Conservation (phyloP, 2,888 invertebrate species). For the Phania funesta region DNA sequence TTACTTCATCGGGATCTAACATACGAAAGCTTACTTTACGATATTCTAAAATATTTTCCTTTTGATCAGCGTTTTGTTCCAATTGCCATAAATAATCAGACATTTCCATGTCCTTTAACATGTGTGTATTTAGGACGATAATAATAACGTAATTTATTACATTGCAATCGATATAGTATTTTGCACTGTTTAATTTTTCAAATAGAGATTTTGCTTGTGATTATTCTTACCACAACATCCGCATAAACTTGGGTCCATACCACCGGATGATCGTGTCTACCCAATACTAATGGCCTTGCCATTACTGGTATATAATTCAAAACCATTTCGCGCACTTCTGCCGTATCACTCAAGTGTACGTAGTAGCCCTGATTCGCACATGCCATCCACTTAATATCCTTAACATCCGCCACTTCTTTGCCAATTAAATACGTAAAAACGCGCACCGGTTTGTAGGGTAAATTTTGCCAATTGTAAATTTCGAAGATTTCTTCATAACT, state of each 20-base stretch:
- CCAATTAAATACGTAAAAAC: conserved; percentile 99
- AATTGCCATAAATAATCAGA: conserved; percentile 95
- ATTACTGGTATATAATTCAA: conserved; percentile 98
- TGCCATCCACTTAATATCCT: conserved; percentile 98
- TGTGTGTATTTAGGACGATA: neutral
- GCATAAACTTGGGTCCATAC: conserved; percentile 99
- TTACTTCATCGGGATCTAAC: conserved; percentile 84
- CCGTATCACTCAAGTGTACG: conserved; percentile 96
- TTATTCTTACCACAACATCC: conserved; percentile 87
- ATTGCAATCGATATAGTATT: neutral
- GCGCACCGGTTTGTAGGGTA: conserved; percentile 90
- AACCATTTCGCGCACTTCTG: conserved; percentile 98
- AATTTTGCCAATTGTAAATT: conserved; percentile 90
- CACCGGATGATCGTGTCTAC: conserved; percentile 91
- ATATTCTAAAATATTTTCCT: conserved; percentile 86
- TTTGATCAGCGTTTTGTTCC: conserved; percentile 89
- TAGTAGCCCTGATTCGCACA: conserved; percentile 98
- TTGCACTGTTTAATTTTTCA: neutral
- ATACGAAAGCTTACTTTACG: conserved; percentile 81
- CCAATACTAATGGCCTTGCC: conserved; percentile 96
- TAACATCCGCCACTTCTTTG: conserved; percentile 93
- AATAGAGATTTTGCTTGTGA: no score
- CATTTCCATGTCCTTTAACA: conserved; percentile 89
- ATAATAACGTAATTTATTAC: neutral
- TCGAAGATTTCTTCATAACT: conserved; percentile 96